Percentiles rank a stretch among this genome's conserved stretches.
Conservation (phyloP, 2,113 vertebrate species). For the Dasyprocta punctata region DNA sequence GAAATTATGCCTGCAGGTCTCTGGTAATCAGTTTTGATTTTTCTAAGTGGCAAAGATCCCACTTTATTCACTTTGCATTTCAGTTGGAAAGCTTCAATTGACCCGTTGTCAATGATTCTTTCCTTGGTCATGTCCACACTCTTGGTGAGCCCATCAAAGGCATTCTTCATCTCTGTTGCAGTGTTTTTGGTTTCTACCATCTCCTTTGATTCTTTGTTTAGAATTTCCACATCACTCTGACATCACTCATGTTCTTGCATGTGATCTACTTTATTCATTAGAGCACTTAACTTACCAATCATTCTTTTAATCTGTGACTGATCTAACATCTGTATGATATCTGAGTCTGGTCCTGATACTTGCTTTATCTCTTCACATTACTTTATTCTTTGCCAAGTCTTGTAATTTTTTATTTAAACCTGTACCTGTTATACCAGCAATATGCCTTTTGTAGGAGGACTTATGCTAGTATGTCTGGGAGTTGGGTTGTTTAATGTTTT, state of each 20-base stretch:
- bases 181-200: neutral
- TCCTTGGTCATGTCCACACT: neutral
- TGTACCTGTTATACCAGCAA: neutral
- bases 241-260: neutral
- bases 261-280: neutral
- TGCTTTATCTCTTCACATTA: neutral
- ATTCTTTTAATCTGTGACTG: neutral
- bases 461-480: neutral
- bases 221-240: slow-evolving; percentile 17
- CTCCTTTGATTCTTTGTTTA: slow-evolving; percentile 29
- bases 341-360: neutral
- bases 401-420: neutral
- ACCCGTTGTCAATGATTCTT: neutral
- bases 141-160: neutral
- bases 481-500: neutral
- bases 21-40: neutral
- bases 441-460: neutral
- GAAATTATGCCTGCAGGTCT: slow-evolving; percentile 9
- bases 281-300: neutral
- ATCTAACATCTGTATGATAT: neutral
- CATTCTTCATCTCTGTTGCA: slow-evolving; percentile 7
- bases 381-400: slow-evolving; percentile 7
- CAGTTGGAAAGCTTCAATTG: neutral
- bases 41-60: neutral
- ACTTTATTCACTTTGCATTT: neutral